These are phyloP conservation scores for Tetramorium simillimum DNA, from an alignment of 1,140 invertebrate species.

Conservation along the genomic window DNA sequence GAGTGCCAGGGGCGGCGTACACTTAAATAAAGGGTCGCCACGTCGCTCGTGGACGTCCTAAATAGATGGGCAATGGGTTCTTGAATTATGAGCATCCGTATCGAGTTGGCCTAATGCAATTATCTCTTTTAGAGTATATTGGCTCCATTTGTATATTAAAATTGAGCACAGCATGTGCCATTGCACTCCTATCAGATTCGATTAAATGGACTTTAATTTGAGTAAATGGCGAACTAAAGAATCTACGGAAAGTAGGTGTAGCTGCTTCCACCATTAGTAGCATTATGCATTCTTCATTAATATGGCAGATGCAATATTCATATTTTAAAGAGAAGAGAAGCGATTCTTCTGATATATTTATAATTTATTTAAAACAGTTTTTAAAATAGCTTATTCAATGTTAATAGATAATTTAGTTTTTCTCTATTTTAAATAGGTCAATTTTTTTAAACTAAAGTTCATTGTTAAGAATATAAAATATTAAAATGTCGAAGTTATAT, in stretches of 20 bases:
- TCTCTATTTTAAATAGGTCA: background rate
- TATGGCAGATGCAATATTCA: background rate
- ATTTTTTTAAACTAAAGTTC: background rate
- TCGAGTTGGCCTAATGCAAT: constrained; percentile 78
- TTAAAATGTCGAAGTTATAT: background rate
- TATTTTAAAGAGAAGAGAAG: background rate
- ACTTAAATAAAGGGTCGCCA: constrained; percentile 78
- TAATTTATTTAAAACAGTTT: background rate
- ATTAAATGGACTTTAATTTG: constrained; percentile 83
- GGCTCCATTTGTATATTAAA: constrained; percentile 83
- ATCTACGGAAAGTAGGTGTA: background rate
- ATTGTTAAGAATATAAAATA: background rate
- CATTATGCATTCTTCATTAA: background rate
- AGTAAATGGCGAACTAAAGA: constrained; percentile 71
- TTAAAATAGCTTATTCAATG: background rate
- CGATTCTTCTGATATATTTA: background rate
- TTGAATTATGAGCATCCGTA: constrained; percentile 81
- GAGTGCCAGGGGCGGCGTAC: constrained; percentile 66
- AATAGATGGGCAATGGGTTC: constrained; percentile 81
- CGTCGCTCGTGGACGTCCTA: constrained; percentile 76
- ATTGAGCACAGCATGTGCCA: constrained; percentile 70
- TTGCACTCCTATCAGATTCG: constrained; percentile 37
- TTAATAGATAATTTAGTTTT: background rate
- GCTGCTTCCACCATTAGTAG: background rate
- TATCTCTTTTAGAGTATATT: constrained; percentile 80